A percentile compares a stretch with the other conserved stretches of the same genome.
Evolutionary conservation across 2,797 vertebrate species (phyloP).

Genomic region (Hydrolagus colliei): DNA sequence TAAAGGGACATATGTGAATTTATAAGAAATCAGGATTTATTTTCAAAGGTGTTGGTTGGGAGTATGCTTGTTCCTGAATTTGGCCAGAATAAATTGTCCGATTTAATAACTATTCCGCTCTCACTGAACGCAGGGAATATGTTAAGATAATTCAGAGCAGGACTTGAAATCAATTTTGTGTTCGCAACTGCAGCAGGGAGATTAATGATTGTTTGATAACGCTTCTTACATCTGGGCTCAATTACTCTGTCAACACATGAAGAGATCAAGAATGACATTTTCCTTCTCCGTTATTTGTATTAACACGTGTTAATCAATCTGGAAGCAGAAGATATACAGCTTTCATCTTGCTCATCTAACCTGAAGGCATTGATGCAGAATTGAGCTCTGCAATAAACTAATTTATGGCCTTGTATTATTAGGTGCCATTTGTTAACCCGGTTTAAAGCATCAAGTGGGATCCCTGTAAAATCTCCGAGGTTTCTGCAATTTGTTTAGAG

Average conservation of each 20-base stretch:
- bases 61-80: constrained; percentile 24
- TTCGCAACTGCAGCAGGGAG: constrained; percentile 31
- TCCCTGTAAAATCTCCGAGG: not conserved
- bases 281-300: constrained; percentile 22
- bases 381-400: constrained; percentile 10
- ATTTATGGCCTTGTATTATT: constrained; percentile 20
- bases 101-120: constrained; percentile 18
- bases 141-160: constrained; percentile 19
- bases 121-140: constrained; percentile 13
- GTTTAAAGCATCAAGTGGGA: constrained; percentile 17
- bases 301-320: constrained; percentile 31
- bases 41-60: not conserved
- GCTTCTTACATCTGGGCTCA: constrained; percentile 30
- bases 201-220: constrained; percentile 33
- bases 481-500: not conserved
- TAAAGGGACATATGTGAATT: constrained; percentile 19
- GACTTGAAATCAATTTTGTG: constrained; percentile 26
- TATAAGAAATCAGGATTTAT: constrained; percentile 24
- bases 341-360: constrained; percentile 23
- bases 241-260: constrained; percentile 30
- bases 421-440: constrained; percentile 14
- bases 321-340: constrained; percentile 29
- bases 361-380: constrained; percentile 11
- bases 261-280: constrained; percentile 27
- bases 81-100: constrained; percentile 10